phyloP scores from a whole-genome alignment of 2,888 invertebrate species.

The Taphrorychus bicolor region DNA sequence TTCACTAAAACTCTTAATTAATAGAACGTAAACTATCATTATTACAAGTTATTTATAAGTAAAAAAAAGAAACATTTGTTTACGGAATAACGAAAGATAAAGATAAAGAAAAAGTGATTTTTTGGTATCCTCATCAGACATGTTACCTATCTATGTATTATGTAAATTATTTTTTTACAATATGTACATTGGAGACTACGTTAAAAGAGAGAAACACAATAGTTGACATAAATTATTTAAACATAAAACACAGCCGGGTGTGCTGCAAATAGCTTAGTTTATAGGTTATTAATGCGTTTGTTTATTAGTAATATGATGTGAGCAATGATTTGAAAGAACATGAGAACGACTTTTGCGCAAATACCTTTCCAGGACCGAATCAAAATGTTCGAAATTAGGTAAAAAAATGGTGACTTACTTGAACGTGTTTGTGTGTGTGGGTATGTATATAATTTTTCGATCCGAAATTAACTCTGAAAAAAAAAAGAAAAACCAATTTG shows the following conservation, averaged over 20 bases:
- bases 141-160: not conserved
- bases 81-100: not conserved
- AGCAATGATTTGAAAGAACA: not conserved
- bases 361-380: no score
- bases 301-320: not conserved
- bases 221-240: not conserved
- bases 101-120: not conserved
- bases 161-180: not conserved
- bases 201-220: not conserved
- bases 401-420: no score
- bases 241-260: slow-evolving; percentile 1
- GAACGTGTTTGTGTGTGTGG: no score
- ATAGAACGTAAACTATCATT: not conserved
- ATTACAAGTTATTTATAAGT: not conserved
- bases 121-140: slow-evolving; percentile 5
- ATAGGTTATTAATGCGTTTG: not conserved
- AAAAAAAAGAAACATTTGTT: not conserved
- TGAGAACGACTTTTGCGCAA: no score
- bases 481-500: no score
- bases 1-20: not conserved
- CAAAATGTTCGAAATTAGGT: no score
- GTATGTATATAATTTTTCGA: no score
- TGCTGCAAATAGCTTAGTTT: not conserved
- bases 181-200: not conserved
- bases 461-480: no score